Evolutionary conservation across 2,888 invertebrate species (phyloP), one percentile per base, ranked within the genome.

Genomic region (Pantelozetes paolii): DNA sequence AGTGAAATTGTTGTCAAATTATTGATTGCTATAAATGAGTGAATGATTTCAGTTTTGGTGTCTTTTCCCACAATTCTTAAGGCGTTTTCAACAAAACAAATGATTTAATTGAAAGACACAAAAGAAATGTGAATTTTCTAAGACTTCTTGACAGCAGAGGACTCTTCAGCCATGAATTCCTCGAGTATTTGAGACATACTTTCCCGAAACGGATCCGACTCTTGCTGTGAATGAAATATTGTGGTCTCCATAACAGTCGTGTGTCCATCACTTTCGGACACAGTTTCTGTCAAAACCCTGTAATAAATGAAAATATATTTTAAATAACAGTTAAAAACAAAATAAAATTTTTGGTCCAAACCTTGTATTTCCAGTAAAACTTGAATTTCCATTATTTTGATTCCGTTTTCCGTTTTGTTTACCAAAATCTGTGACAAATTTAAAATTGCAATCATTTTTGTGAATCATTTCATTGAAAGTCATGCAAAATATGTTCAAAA

Each of bases 281-380:
- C 73, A 1, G 73, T 73, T 57, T 73, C 73, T 36, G 73, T 73
- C 9, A 57, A 9, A 30, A 73, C 67, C 26, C 73, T 73, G 26
- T 36, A 36, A 36, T 8, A 3, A 18, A 28, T 23, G 8, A 54
- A 23, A 26, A 6, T 30, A 50, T 26, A 64, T n/a, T n/a, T n/a
- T n/a, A n/a, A n/a, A n/a, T n/a, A n/a, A n/a, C n/a, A n/a, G n/a
- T n/a, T n/a, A n/a, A 26, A 2, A 30, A 30, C 64, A 20, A 71
- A 23, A 30, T n/a, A 8, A 67, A 64, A n/a, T n/a, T n/a, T n/a
- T n/a, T n/a, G n/a, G n/a, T 45, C 3, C 23, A 69, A 45, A 69
- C 69, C 69, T 42, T 26, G 69, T 69, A 42, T 45, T 69, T 20
- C 69, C 69, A 0, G 69, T 45, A 20, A 69, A 69, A 42, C 13